Evolutionary conservation across 2,113 vertebrate genomes (phyloP).

Genomic region (Chaenogobius annularis): DNA sequence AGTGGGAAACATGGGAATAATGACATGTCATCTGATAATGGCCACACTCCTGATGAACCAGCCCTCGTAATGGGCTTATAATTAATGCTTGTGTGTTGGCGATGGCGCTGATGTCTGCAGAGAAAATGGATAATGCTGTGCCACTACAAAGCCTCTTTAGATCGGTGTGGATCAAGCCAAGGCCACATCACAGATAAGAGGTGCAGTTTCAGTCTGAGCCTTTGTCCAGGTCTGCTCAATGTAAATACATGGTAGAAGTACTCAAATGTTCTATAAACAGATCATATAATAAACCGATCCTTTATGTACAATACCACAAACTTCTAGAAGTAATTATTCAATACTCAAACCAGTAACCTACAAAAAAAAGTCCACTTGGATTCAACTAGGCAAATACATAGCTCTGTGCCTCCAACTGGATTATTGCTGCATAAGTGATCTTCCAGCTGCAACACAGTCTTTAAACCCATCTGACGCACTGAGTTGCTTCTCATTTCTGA

Average conservation of each 20-base stretch:
- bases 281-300: not conserved
- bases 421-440: too few relatives aligned
- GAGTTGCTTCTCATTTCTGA: too few relatives aligned
- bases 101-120: slow-evolving; percentile 55
- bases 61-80: slow-evolving; percentile 73
- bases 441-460: too few relatives aligned
- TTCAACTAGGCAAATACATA: too few relatives aligned
- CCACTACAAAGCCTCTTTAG: slow-evolving; percentile 65
- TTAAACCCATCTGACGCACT: too few relatives aligned
- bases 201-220: slow-evolving; percentile 56
- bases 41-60: slow-evolving; percentile 66
- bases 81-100: slow-evolving; percentile 68
- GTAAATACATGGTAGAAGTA: slow-evolving; percentile 24
- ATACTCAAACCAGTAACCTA: too few relatives aligned
- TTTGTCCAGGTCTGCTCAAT: slow-evolving; percentile 8
- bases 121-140: slow-evolving; percentile 59
- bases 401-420: too few relatives aligned
- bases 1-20: slow-evolving; percentile 54
- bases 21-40: slow-evolving; percentile 69
- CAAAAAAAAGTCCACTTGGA: too few relatives aligned
- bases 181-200: slow-evolving; percentile 63
- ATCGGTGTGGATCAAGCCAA: slow-evolving; percentile 47
- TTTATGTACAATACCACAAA: too few relatives aligned
- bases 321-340: too few relatives aligned
- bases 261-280: not conserved